These are phyloP conservation scores for Goniozus legneri DNA, from an alignment of 1,140 invertebrate genomes.

Conservation along the genomic window DNA sequence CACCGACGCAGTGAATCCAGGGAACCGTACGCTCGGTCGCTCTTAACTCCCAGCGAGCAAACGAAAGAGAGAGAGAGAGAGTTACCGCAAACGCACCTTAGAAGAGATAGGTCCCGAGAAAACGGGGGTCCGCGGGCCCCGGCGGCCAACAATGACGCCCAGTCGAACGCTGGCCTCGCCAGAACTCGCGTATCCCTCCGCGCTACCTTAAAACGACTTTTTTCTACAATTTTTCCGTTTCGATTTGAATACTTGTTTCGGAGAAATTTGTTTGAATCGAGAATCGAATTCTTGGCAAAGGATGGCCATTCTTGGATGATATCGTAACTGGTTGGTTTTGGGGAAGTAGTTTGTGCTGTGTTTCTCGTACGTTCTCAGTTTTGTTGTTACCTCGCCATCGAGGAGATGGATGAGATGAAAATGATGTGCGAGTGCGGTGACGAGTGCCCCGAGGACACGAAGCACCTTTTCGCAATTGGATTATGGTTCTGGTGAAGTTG, in stretches of 20 bases:
- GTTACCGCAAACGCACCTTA: slow-evolving; percentile 39
- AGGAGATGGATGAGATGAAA: slow-evolving; percentile 20
- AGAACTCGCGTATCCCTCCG: slow-evolving; percentile 1
- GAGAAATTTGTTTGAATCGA: background rate
- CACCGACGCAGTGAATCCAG: slow-evolving; percentile 17
- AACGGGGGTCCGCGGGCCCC: slow-evolving; percentile 27
- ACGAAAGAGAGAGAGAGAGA: no score
- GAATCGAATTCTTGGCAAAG: no score
- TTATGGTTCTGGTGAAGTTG: background rate
- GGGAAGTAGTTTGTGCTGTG: no score
- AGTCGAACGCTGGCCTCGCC: slow-evolving; percentile 34
- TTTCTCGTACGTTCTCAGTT: slow-evolving; percentile 5
- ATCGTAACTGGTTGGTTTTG: slow-evolving; percentile 7
- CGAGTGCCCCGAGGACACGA: slow-evolving; percentile 33
- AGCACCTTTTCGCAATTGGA: background rate
- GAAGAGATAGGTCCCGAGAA: slow-evolving; percentile 41
- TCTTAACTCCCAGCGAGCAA: slow-evolving; percentile 29
- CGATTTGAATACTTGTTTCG: background rate
- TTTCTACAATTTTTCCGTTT: background rate
- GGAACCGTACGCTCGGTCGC: slow-evolving; percentile 23
- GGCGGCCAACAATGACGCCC: slow-evolving; percentile 48
- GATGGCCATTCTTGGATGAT: no score
- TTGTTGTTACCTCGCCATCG: background rate
- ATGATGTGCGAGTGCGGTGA: slow-evolving; percentile 47
- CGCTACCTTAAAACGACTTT: slow-evolving; percentile 10